These are phyloP conservation scores for Strix aluco DNA, from an alignment of 2,113 vertebrate genomes.

Conservation along the genomic window DNA sequence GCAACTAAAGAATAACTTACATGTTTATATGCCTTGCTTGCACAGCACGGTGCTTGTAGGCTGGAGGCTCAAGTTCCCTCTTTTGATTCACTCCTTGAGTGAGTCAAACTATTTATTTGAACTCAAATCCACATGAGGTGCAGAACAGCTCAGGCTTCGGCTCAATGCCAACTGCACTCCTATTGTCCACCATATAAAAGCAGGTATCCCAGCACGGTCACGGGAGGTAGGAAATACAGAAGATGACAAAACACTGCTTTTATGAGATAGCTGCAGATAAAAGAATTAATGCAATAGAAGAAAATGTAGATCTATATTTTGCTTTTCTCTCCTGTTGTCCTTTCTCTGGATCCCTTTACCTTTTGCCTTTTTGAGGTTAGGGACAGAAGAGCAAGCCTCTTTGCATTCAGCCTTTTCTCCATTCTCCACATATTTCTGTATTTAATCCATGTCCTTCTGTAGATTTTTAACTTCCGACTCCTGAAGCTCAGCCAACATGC, in stretches of 20 bases:
- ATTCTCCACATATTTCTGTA: neutral
- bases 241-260: constrained; percentile 35
- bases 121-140: constrained; percentile 12
- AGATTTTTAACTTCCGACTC: neutral
- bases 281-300: neutral
- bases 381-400: neutral
- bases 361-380: neutral
- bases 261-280: neutral
- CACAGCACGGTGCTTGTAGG: constrained; percentile 29
- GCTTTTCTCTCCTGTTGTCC: constrained; percentile 9
- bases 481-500: neutral
- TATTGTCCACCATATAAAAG: constrained; percentile 54
- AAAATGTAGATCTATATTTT: neutral
- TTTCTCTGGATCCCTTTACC: neutral
- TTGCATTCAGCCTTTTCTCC: neutral
- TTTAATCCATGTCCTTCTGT: neutral
- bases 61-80: constrained; percentile 27
- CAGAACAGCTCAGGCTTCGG: neutral
- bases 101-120: constrained; percentile 45
- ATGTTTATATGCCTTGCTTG: constrained; percentile 1
- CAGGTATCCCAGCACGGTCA: neutral
- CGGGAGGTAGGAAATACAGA: constrained; percentile 10
- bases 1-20: neutral
- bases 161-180: constrained; percentile 16
- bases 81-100: constrained; percentile 47